Percentiles rank a stretch among this genome's conserved stretches.
These are phyloP conservation scores for Chrysina gloriosa DNA, from an alignment of 2,888 invertebrate species.

Conservation along the genomic window DNA sequence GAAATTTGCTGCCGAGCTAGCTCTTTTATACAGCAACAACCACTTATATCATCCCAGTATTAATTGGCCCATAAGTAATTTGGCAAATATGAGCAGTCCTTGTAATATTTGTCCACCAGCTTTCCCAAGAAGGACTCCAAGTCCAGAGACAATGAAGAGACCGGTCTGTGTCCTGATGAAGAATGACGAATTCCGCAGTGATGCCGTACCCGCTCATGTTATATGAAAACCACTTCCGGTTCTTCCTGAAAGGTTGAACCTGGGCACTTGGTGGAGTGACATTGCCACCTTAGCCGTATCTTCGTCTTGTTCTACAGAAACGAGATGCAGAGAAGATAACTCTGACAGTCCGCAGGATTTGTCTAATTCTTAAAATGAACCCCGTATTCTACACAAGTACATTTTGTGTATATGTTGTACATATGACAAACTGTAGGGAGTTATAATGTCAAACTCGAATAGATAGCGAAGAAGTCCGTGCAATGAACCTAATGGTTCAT, in stretches of 20 bases:
- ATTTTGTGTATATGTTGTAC: conserved; percentile 19
- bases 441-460: conserved; percentile 12
- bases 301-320: conserved; percentile 46
- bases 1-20: conserved; percentile 77
- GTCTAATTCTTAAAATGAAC: conserved; percentile 12
- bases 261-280: conserved; percentile 65
- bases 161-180: conserved; percentile 75
- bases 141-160: conserved; percentile 65
- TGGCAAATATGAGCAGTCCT: conserved; percentile 52
- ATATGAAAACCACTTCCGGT: conserved; percentile 89
- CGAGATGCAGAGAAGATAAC: conserved; percentile 33
- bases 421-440: conserved; percentile 15
- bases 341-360: conserved; percentile 32
- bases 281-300: conserved; percentile 63
- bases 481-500: conserved; percentile 30
- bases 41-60: conserved; percentile 68
- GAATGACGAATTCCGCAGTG: conserved; percentile 67
- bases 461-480: conserved; percentile 26
- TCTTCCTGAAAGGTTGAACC: conserved; percentile 78
- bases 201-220: conserved; percentile 70
- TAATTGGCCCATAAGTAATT: conserved; percentile 60
- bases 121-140: conserved; percentile 58
- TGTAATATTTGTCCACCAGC: conserved; percentile 65
- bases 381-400: neutral
- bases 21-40: conserved; percentile 72